Evolutionary conservation across 2,888 invertebrate genomes (phyloP), one percentile per base, ranked within the genome.

Genomic region (Falcaria lacertinaria): DNA sequence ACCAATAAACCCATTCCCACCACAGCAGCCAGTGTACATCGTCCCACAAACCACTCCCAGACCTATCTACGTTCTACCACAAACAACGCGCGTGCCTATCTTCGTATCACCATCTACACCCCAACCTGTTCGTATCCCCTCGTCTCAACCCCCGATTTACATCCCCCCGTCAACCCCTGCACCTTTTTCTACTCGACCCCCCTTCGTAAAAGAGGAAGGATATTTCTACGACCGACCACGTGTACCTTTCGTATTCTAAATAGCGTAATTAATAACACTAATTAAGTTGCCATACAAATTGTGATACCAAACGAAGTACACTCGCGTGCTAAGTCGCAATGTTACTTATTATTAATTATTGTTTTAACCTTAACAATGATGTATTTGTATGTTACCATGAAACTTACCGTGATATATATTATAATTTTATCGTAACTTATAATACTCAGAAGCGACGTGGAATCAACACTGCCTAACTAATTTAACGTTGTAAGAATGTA

Each of bases 401-500:
- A 28, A 28, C 11, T 28, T 64, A 60, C 64, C 63, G 74, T 72
- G 67, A 69, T 71, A 59, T 58, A 50, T 45, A 43, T 45, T 71
- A 64, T 65, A 54, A 45, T 64, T 69, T 52, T 63, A 62, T 42
- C 49, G 58, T 64, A 70, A 66, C 54, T 52, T 60, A 71, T 11
- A 86, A 88, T 88, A 88, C 88, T 88, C 87, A 87, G 74, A 70
- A 69, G 60, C 63, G 63, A 76, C 64, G 68, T 60, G 59, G 57
- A 74, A 74, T 66, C 73, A 75, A 73, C 87, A 88, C 87, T 88
- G 87, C 88, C 88, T 74, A 73, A 82, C 80, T 82, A 82, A 85
- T 82, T 71, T 48, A 78, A 77, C 52, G 64, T 73, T 74, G 54
- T 80, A 81, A 78, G 80, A 69, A 64, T 65, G 55, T 65, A 62